These are phyloP conservation scores for Herminia tarsipennalis DNA, from an alignment of 2,888 invertebrate species.

Conservation along the genomic window DNA sequence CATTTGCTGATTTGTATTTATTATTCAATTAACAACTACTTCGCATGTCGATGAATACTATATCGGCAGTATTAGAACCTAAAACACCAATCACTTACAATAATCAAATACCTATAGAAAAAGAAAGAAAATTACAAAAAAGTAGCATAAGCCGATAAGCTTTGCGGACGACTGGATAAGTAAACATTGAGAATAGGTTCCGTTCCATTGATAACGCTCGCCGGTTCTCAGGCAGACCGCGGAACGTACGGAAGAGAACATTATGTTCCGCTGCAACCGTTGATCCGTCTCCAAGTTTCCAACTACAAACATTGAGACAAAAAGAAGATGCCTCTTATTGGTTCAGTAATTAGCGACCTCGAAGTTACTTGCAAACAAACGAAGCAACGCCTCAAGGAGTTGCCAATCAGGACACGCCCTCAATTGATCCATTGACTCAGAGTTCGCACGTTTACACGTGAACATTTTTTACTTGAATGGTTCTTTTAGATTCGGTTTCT, in stretches of 20 bases:
- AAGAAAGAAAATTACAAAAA: too few species aligned
- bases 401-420: conserved; percentile 36
- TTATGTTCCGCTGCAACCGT: conserved; percentile 42
- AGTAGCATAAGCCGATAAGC: too few species aligned
- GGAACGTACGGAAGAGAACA: conserved; percentile 61
- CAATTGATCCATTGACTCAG: conserved; percentile 9
- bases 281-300: conserved; percentile 37
- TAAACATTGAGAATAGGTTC: conserved; percentile 37
- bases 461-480: background rate
- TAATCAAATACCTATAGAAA: too few species aligned
- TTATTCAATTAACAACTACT: conserved; percentile 20
- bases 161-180: conserved; percentile 30
- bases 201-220: conserved; percentile 37
- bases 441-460: background rate
- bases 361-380: conserved; percentile 14
- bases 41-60: too few species aligned
- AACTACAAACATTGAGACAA: conserved; percentile 36
- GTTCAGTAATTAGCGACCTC: conserved; percentile 23
- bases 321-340: conserved; percentile 18
- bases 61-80: too few species aligned
- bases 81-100: too few species aligned
- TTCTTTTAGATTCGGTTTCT: background rate
- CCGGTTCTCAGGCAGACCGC: conserved; percentile 63
- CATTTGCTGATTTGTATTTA: conserved; percentile 57
- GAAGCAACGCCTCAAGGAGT: conserved; percentile 27